Percentiles rank a stretch among this genome's conserved stretches.
phyloP scores from a whole-genome alignment of 92 coral and sea anemone species.

The Zoanthus sociatus region DNA sequence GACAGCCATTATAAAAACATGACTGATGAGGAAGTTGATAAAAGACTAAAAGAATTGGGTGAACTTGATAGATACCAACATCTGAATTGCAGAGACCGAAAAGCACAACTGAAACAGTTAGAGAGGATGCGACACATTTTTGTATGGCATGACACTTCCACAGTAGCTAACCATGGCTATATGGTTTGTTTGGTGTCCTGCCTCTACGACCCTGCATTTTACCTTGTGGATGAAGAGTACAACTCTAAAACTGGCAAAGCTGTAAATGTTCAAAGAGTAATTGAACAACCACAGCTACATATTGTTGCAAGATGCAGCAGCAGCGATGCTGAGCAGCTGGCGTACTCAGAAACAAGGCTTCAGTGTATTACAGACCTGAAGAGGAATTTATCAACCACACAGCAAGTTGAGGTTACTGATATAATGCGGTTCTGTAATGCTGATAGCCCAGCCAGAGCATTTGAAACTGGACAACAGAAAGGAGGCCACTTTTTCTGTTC shows the following conservation, averaged over 20 bases:
- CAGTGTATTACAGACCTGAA: slow-evolving; percentile 25
- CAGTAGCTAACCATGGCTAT: slow-evolving; percentile 52
- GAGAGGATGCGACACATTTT: not conserved
- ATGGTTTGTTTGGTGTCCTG: slow-evolving; percentile 48
- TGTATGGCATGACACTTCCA: slow-evolving; percentile 1
- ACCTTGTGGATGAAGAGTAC: slow-evolving; percentile 44
- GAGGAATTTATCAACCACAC: not conserved
- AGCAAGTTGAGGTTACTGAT: slow-evolving; percentile 35
- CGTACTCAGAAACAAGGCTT: slow-evolving; percentile 53
- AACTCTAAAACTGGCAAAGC: slow-evolving; percentile 39
- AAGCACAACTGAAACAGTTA: not conserved
- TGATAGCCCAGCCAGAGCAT: slow-evolving; percentile 54
- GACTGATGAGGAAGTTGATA: not conserved
- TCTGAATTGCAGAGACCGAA: not conserved
- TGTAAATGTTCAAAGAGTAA: slow-evolving; percentile 40
- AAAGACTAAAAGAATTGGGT: slow-evolving; percentile 22
- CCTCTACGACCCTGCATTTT: slow-evolving; percentile 46
- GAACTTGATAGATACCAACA: slow-evolving; percentile 11
- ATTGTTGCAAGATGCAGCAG: slow-evolving; percentile 60
- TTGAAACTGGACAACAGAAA: slow-evolving; percentile 40
- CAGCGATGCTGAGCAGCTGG: slow-evolving; percentile 53
- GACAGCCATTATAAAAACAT: slow-evolving; percentile 33
- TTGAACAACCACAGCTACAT: slow-evolving; percentile 31
- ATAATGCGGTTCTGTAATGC: slow-evolving; percentile 53
- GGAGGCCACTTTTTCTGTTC: slow-evolving; percentile 50